Evolutionary conservation across 2,888 invertebrate species (phyloP).

Genomic region (Plagodis pulveraria): DNA sequence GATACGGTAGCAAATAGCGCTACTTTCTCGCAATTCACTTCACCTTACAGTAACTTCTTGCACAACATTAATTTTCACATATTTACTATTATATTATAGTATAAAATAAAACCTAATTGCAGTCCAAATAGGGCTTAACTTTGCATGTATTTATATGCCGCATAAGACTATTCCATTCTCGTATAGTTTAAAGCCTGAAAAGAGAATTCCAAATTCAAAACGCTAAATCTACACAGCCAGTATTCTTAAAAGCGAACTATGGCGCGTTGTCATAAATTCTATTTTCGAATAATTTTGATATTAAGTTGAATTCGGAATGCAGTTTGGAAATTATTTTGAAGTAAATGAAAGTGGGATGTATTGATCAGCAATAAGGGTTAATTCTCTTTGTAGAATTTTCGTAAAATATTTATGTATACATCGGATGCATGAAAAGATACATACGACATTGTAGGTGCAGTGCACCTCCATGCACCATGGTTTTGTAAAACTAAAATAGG

Average conservation of each 20-base stretch:
- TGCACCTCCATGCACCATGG: constrained; percentile 78
- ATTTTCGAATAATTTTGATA: constrained; percentile 37
- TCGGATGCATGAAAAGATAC: constrained; percentile 67
- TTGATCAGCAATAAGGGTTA: constrained; percentile 50
- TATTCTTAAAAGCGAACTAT: constrained; percentile 43
- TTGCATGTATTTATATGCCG: constrained; percentile 2
- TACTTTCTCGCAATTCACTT: constrained; percentile 79
- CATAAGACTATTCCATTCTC: constrained; percentile 45
- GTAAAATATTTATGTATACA: constrained; percentile 59
- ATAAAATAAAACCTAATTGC: constrained; percentile 43
- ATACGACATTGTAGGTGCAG: constrained; percentile 76
- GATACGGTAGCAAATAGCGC: constrained; percentile 84
- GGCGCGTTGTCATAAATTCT: constrained; percentile 29
- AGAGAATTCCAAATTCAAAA: constrained; percentile 53
- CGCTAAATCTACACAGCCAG: constrained; percentile 36
- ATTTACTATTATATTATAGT: constrained; percentile 35
- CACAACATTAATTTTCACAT: constrained; percentile 15
- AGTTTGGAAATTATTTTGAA: constrained; percentile 50
- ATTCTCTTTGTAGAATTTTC: constrained; percentile 51
- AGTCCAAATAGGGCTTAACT: constrained; percentile 27
- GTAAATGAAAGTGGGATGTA: constrained; percentile 53
- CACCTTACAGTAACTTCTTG: constrained; percentile 74
- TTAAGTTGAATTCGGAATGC: constrained; percentile 44
- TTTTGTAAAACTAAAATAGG: constrained; percentile 73
- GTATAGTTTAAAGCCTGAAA: constrained; percentile 65